Evolutionary conservation across 2,888 invertebrate species (phyloP).

Genomic region (Griposia aprilina): DNA sequence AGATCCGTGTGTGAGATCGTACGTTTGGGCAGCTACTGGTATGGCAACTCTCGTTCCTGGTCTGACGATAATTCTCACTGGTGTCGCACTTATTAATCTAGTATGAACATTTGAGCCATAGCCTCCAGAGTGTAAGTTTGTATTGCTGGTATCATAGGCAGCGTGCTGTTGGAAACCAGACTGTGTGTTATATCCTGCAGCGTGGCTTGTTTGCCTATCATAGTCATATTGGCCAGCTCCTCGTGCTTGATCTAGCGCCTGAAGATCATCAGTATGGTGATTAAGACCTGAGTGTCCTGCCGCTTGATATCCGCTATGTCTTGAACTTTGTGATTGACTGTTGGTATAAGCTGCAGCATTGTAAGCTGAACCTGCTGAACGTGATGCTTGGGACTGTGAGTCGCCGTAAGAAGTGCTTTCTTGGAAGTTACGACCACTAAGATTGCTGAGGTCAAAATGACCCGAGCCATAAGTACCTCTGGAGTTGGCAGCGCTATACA

Average conservation of each 20-base stretch:
- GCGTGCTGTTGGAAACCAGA: constrained; percentile 73
- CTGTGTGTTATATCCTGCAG: constrained; percentile 73
- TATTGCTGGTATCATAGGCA: constrained; percentile 66
- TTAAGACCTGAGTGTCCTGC: constrained; percentile 56
- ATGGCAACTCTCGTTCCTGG: constrained; percentile 81
- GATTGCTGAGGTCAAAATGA: constrained; percentile 80
- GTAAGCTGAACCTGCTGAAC: constrained; percentile 57
- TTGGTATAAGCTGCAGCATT: constrained; percentile 64
- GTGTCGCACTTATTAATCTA: constrained; percentile 74
- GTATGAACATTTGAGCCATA: constrained; percentile 71
- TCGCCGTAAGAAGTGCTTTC: constrained; percentile 74
- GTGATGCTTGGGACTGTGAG: constrained; percentile 73
- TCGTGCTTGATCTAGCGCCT: constrained; percentile 71
- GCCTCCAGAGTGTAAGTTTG: constrained; percentile 69
- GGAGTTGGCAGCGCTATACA: constrained; percentile 85
- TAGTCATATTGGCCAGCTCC: constrained; percentile 70
- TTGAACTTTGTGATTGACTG: constrained; percentile 71
- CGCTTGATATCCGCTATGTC: constrained; percentile 70
- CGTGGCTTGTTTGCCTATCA: constrained; percentile 67
- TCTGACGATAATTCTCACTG: constrained; percentile 79
- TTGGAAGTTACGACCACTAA: constrained; percentile 85
- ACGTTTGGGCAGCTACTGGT: constrained; percentile 79
- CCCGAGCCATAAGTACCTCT: constrained; percentile 85
- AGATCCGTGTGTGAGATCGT: constrained; percentile 69
- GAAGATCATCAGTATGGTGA: constrained; percentile 71